Conservation (phyloP, 1,140 invertebrate species). For the Ceratosolen fusciceps region DNA sequence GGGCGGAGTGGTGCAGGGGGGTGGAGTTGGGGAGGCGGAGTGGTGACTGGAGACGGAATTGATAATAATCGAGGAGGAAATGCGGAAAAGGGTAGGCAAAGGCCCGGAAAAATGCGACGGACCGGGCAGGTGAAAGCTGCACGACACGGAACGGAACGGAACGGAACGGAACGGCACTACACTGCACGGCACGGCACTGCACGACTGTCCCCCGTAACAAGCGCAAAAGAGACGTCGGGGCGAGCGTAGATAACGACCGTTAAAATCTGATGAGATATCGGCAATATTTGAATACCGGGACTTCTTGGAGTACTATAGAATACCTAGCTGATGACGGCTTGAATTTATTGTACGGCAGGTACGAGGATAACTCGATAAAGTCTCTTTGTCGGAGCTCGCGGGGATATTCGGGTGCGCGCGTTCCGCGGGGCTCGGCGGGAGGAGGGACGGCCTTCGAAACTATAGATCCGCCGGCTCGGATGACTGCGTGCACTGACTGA, state of each 20-base stretch:
- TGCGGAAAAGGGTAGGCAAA: neutral
- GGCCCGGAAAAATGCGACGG: neutral
- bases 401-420: too few relatives aligned
- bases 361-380: conserved; percentile 47
- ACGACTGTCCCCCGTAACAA: neutral
- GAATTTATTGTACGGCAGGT: conserved; percentile 45
- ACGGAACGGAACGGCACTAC: too few relatives aligned
- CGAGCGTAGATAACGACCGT: neutral
- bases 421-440: neutral
- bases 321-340: neutral
- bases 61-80: conserved; percentile 15
- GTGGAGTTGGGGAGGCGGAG: neutral
- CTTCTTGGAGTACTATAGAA: conserved; percentile 35
- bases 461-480: neutral
- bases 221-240: conserved; percentile 20
- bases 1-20: neutral
- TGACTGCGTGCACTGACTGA: neutral
- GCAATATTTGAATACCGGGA: neutral
- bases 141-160: too few relatives aligned
- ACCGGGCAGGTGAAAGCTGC: neutral
- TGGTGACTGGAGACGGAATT: neutral
- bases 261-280: conserved; percentile 33
- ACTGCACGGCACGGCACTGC: too few relatives aligned
- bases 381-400: conserved; percentile 8
- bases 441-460: too few relatives aligned